Base-by-base conservation (phyloP, 1,140 invertebrate genomes). In the Paracyclopina nana region DNA sequence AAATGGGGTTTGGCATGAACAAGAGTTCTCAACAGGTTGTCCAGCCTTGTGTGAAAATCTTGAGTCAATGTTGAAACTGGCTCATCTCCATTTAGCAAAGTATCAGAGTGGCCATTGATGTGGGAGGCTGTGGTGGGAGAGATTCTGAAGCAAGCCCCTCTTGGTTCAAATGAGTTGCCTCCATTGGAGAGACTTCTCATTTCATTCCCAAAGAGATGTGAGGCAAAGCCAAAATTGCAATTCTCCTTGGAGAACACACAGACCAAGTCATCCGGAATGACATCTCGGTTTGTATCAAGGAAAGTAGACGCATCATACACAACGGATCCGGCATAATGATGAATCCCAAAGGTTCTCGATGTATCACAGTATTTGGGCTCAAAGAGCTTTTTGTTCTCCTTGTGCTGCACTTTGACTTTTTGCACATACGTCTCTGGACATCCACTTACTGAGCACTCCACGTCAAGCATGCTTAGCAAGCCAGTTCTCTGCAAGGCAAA, bases 211-310 rank as follows among this genome's bases (percentile, higher is more conserved):
- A 94, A 95, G 0, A 95, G 67, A 63, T 92, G 86, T 3, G 83
- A 87, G 0, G 83, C 87, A 64, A 95, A 95, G 8, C 87, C 87
- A 65, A 94, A 94, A 59, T 84, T 87, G 62, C 87, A 94, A 31
- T 74, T 78, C 55, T 86, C 79, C 58, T 87, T 86, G 64, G 91
- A 84, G 65, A 95, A 92, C 0, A 90, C 83, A 1, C 80, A 77
- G 0, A 95, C 79, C 50, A 92, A 66, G 61, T 92, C 86, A 62
- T 92, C 86, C 5, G 84, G 81, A 14, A 94, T 77, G 4, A 82
- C 76, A 65, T 95, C 87, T 54, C 81, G 77, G 63, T 92, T 95
- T 0, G 83, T 87, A 56, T 87, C 82, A 74, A 92, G 66, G 62
- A 94, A 92, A 57, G 86, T 77, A 0, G 77, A 76, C 2, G 84